phyloP scores from a whole-genome alignment of 2,888 invertebrate genomes.

The Caenorhabditis afra region DNA sequence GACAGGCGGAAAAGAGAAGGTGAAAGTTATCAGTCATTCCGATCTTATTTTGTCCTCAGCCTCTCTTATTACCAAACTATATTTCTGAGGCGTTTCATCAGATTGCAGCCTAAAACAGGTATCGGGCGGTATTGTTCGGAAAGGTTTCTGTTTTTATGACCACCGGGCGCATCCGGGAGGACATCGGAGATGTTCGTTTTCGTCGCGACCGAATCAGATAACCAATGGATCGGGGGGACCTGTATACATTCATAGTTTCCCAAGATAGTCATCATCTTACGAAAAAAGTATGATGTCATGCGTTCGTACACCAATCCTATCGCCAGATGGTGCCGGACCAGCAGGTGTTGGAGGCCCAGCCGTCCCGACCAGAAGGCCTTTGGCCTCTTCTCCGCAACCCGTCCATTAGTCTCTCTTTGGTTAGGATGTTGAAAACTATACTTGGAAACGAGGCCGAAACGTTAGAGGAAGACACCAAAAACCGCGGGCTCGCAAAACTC shows the following conservation, averaged over 20 bases:
- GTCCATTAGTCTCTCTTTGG: not conserved
- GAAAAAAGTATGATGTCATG: slow-evolving; percentile 40
- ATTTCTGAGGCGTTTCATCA: slow-evolving; percentile 35
- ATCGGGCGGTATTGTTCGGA: not conserved
- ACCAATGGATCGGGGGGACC: not conserved
- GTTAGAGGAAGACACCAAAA: slow-evolving; percentile 47
- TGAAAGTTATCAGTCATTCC: slow-evolving; percentile 31
- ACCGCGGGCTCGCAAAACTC: slow-evolving; percentile 25
- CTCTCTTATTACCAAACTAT: slow-evolving; percentile 21
- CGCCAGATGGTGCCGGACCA: slow-evolving; percentile 48
- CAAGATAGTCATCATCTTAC: slow-evolving; percentile 38
- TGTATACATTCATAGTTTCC: not conserved
- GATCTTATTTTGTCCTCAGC: slow-evolving; percentile 36
- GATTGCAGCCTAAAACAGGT: slow-evolving; percentile 31
- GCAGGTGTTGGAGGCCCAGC: slow-evolving; percentile 7
- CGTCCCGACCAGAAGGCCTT: not conserved
- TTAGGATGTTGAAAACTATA: slow-evolving; percentile 12
- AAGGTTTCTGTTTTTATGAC: too few species aligned
- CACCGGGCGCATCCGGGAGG: slow-evolving; percentile 2
- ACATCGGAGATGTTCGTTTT: slow-evolving; percentile 19
- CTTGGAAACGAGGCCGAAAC: slow-evolving; percentile 17
- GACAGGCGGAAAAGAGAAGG: slow-evolving; percentile 4
- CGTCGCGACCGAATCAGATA: slow-evolving; percentile 22
- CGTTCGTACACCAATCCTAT: slow-evolving; percentile 24
- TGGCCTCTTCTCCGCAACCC: not conserved